phyloP scores from a whole-genome alignment of 2,113 vertebrate genomes.

The Apodemus speciosus region DNA sequence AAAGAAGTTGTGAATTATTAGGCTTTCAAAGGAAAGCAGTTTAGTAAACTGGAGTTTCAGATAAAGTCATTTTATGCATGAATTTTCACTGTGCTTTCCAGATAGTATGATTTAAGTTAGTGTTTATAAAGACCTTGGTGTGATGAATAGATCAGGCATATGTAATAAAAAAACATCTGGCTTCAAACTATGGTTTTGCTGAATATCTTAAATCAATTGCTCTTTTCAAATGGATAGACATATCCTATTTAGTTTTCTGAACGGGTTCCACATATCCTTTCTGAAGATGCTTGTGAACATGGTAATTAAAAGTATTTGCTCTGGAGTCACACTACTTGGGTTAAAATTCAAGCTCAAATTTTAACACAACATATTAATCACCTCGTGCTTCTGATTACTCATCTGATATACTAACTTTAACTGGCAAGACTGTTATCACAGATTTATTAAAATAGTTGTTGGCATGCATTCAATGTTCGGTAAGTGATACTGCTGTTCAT shows the following conservation, averaged over 20 bases:
- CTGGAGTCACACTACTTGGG: neutral
- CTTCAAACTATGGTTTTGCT: neutral
- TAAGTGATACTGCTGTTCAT: neutral
- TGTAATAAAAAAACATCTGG: neutral
- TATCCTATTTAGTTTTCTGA: neutral
- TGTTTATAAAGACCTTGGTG: neutral
- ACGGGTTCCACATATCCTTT: neutral
- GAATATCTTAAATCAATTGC: conserved; percentile 21
- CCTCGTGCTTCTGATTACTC: neutral
- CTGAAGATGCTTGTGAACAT: neutral
- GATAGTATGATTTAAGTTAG: conserved; percentile 32
- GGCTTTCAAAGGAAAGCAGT: neutral
- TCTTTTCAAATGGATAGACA: neutral
- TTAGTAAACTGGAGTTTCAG: conserved; percentile 42
- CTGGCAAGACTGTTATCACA: neutral
- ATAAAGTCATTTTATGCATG: neutral
- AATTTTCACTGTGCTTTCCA: conserved; percentile 22
- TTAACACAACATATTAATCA: neutral
- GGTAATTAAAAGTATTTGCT: neutral
- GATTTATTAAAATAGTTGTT: conserved; percentile 7
- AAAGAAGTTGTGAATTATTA: conserved; percentile 19
- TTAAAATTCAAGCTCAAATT: conserved; percentile 1
- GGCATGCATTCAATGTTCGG: neutral
- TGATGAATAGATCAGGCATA: conserved; percentile 13
- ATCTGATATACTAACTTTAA: neutral